Base-by-base conservation (phyloP, 2,113 vertebrate genomes). In the Myrmecophaga tridactyla region DNA sequence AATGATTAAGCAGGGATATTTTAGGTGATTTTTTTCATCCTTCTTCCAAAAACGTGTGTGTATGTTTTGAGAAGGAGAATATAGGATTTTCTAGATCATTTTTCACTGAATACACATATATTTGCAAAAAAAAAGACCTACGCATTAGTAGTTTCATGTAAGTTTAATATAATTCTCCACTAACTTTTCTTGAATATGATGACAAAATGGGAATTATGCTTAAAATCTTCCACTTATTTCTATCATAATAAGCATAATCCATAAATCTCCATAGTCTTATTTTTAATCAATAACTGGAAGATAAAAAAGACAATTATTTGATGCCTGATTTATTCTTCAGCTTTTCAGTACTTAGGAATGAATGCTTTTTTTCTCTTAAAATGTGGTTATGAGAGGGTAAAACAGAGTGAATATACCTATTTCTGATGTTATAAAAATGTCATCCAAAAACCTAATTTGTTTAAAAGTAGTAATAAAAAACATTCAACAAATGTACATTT, bases 401-500 rank as follows among this genome's bases (percentile, higher is more conserved):
- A 84, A 75, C 43, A 48, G 46, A 10, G 5, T 69, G 27, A 48
- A 46, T 56, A 10, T 0, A 27, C 14, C 23, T 48, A 69, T 60
- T 80, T 72, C 43, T 95, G 31, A 89, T 18, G n/a, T 76, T 72
- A 56, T 65, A 92, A 95, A 96, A 31, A 41, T 27, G 25, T 56
- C 53, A 56, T 56, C 7, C 53, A 56, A 56, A 56, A 56, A 56
- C 21, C 18, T 51, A 85, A 48, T 34, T 46, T 48, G 15, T 27
- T 84, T 56, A 60, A 56, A 56, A 56, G 39, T 63, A 85, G 76
- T 31, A 63, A 53, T 76, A 82, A 83, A 53, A 82, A 63, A 76
- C 21, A 43, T 65, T 43, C 76, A 62, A 53, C 63, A 94, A 76
- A 34, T 23, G 27, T 1, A 18, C 8, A 63, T 46, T 86, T 63